Base-by-base conservation (phyloP, 1,140 invertebrate genomes). In the Globodera rostochiensis region DNA sequence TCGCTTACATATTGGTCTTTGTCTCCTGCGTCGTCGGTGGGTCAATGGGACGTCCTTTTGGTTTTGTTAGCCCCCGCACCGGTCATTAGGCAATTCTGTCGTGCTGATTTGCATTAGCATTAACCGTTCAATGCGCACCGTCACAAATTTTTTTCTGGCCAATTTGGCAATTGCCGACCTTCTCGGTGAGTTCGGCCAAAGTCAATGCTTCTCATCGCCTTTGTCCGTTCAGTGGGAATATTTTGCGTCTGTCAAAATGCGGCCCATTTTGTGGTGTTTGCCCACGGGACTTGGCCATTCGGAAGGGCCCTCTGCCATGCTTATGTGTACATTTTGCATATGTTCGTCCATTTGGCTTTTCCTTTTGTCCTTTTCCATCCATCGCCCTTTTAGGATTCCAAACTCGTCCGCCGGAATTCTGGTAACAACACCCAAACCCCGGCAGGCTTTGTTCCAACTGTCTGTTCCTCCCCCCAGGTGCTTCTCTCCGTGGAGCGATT, bases 241-340 rank as follows among this genome's bases (percentile, higher is more conserved):
- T 95, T 95, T 89, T 95, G 94, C 87, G 94, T 95, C 53, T 94
- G 94, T 88, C 94, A 95, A 90, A 95, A 95, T 88, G 91, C 95
- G 36, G 82, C 81, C 15, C 87, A 88, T 76, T 90, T 89, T 80
- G 82, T 89, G 49, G 69, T 88, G 53, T 82, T 85, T 64, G 83
- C 83, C 73, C 84, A 89, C 80, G 86, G 88, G 1, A 74, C 71
- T 19, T 88, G 87, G 87, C 88, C 86, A 3, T 88, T 88, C 76
- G 87, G 88, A 66, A 82, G 82, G 49, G 49, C 69, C 21, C 80
- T 88, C 19, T 88, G 87, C 73, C 85, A 88, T 82, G 74, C 79
- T 19, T 88, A 88, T 79, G 78, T 88, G 50, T 88, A 86, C 64
- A 84, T 87, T 60, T 69, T 88, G 45, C 84, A 88, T 74, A 82